These are phyloP conservation scores for Gymnobelideus leadbeateri DNA, from an alignment of 2,113 vertebrate species.

Conservation along the genomic window DNA sequence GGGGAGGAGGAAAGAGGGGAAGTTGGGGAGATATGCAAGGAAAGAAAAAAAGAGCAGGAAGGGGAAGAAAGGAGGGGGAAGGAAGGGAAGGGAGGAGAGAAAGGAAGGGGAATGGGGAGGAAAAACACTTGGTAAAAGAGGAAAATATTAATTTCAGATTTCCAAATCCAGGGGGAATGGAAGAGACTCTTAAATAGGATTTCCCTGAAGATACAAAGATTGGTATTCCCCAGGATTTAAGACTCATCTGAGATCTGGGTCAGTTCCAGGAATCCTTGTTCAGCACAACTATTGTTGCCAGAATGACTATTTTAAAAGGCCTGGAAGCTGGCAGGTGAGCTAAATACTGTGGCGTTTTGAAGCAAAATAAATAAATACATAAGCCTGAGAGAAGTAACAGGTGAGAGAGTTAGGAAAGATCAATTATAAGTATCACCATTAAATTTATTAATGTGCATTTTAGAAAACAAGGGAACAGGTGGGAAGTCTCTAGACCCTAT, in stretches of 20 bases:
- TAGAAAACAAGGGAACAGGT: not conserved
- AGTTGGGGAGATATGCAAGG: not conserved
- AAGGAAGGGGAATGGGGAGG: not conserved
- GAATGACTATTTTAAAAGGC: not conserved
- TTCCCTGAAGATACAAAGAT: not conserved
- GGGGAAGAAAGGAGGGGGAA: too few relatives aligned
- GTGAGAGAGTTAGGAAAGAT: not conserved
- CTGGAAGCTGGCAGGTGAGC: not conserved
- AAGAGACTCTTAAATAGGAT: not conserved
- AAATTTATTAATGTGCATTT: not conserved
- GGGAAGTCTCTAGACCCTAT: not conserved
- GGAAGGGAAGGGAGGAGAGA: not conserved
- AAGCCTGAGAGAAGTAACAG: not conserved
- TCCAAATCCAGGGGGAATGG: not conserved
- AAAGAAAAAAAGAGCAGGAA: not conserved
- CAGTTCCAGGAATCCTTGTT: not conserved
- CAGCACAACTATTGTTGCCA: not conserved
- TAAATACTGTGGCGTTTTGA: accelerated
- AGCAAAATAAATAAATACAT: not conserved
- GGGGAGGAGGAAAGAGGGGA: not conserved
- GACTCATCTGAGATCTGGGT: not conserved
- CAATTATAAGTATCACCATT: not conserved
- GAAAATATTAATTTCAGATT: not conserved
- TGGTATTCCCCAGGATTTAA: not conserved
- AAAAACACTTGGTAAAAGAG: not conserved